Base-by-base conservation (phyloP, 2,797 vertebrate species). In the Limosa lapponica region DNA sequence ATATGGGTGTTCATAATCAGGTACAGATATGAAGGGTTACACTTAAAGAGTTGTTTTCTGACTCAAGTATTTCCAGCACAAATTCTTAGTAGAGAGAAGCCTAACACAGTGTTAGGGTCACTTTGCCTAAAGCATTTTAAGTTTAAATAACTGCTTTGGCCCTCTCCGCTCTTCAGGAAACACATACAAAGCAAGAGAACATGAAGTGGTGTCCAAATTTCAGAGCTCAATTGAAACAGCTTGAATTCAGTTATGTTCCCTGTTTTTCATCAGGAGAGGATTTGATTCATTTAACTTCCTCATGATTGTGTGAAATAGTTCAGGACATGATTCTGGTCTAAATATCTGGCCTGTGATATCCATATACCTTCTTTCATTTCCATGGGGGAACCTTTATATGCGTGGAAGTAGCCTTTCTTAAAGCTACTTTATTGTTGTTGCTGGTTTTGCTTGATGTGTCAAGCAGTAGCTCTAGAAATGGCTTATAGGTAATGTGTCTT, bases 321-420 rank as follows among this genome's bases (percentile, higher is more conserved):
- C 49, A 79, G 73, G 23, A 28, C 3, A 5, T 24, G 32, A 79
- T 70, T 89, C n/a, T 66, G 23, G 18, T 74, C n/a, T 70, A 24
- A 90, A 85, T 73, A 27, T 70, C 48, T 32, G 18, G 5, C 7
- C 14, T 23, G 15, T 30, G 28, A 20, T 52, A 59, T 41, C 28
- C 12, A 4, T 19, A 7, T 55, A 24, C 15, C 17, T 49, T 7
- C 32, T 43, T 71, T 70, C 2, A 13, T 69, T 61, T 78, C 24
- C 0, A 0, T 4, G 30, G 11, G 7, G 19, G 8, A 15, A 8
- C 15, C 6, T 72, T 20, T 5, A 20, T 3, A 6, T 20, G 22
- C 5, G 4, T 25, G 41, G 67, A 66, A 84, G 4, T 25, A 24
- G 5, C 6, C 19, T 72, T 87, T 75, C 28, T 82, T 61, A 43